Evolutionary conservation across 2,797 vertebrate genomes (phyloP).

Genomic region (Cossypha dichroa): DNA sequence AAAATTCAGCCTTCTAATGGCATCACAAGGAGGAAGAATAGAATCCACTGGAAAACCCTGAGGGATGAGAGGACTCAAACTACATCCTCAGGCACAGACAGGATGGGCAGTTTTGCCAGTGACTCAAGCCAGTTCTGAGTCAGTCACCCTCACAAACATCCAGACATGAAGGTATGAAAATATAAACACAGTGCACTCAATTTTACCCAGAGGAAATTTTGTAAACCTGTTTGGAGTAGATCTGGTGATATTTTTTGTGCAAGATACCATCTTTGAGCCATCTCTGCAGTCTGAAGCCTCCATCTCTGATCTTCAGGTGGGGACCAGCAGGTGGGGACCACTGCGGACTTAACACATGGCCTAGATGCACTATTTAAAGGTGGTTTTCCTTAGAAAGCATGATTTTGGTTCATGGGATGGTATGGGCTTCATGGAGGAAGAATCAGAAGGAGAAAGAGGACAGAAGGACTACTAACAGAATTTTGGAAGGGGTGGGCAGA

Average conservation of each 20-base stretch:
- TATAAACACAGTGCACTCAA: background rate
- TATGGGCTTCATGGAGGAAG: background rate
- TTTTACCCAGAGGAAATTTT: background rate
- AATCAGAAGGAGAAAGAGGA: background rate
- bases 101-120: background rate
- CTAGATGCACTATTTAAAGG: background rate
- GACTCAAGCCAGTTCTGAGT: background rate
- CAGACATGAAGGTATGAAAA: background rate
- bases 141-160: background rate
- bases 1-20: background rate
- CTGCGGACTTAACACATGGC: background rate
- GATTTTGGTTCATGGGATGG: background rate
- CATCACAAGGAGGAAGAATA: background rate
- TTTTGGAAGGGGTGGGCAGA: background rate
- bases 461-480: background rate
- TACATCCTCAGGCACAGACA: background rate
- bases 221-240: background rate
- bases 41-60: background rate
- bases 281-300: background rate
- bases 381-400: background rate
- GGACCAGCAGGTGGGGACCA: background rate
- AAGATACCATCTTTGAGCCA: background rate
- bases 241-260: background rate
- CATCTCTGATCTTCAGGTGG: background rate
- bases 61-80: background rate